Base-by-base conservation (phyloP, 2,888 invertebrate genomes). In the Ecdyonurus torrentis region DNA sequence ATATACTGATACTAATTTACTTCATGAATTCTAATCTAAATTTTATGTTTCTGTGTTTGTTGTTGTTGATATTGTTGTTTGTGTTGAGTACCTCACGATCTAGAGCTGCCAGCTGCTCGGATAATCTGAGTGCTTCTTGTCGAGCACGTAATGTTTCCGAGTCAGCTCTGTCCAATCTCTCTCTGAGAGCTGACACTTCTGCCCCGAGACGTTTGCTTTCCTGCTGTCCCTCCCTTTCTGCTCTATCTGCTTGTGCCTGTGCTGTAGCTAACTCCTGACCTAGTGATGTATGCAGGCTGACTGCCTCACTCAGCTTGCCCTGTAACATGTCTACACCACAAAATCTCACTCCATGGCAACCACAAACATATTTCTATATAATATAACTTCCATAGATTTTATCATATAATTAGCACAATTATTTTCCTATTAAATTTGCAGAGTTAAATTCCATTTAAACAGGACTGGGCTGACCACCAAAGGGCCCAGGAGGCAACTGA, bases 51-150 rank as follows among this genome's bases (percentile, higher is more conserved):
- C 15, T 37, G 37, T 37, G 37, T 37, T 37, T 37, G 37, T 37
- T 37, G 37, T 37, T 5, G 5, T 15, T 37, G 18, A 1, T 59
- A 3, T 5, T 24, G 20, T 2, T 55, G 2, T n/a, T n/a, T n/a
- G n/a, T n/a, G n/a, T n/a, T n/a, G n/a, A n/a, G 63, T 72, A 89
- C 90, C 82, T 91, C 90, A 75, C 89, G 88, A 71, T 91, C 90
- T 67, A 90, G 74, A 63, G 82, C 84, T 2, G 89, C 82, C 50
- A 91, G 84, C 71, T 89, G 88, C 71, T 91, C 91, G 18, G 83
- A 81, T 10, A 91, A 78, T 59, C 89, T 81, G 50, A 90, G 76
- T 69, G 90, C 89, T 72, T 91, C 89, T 10, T 90, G 80, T 59
- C 89, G 82, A 20, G 88, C 85, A 69, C 90, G 89, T 37, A 90